phyloP scores from a whole-genome alignment of 2,888 invertebrate genomes.

The Koerneria pararmatus region DNA sequence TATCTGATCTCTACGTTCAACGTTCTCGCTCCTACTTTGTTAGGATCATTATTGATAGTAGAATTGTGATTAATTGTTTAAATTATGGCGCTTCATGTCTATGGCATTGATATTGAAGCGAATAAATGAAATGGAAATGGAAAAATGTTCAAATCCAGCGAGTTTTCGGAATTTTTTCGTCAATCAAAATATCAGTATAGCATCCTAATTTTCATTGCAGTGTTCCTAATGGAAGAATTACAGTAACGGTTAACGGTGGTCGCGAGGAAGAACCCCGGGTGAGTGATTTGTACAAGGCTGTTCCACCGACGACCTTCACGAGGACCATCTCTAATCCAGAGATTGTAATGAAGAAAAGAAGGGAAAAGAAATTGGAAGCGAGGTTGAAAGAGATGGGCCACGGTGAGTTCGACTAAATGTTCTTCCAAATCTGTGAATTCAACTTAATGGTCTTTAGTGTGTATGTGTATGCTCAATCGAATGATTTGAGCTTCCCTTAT shows the following conservation, averaged over 20 bases:
- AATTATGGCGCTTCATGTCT: too few species aligned
- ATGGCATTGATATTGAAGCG: too few species aligned
- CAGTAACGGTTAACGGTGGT: conserved; percentile 41
- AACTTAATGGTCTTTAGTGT: too few species aligned
- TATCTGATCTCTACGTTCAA: too few species aligned
- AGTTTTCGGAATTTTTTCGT: background rate
- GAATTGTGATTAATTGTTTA: too few species aligned
- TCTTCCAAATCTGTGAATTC: too few species aligned
- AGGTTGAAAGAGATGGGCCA: conserved; percentile 72
- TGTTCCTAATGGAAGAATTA: conserved; percentile 7
- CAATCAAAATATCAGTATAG: background rate
- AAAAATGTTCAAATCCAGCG: too few species aligned
- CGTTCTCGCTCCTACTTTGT: too few species aligned
- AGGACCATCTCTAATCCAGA: conserved; percentile 98
- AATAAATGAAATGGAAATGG: too few species aligned
- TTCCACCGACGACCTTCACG: conserved; percentile 94
- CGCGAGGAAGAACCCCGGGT: conserved; percentile 31
- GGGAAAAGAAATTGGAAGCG: conserved; percentile 92
- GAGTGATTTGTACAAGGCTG: conserved; percentile 43
- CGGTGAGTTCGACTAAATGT: conserved; percentile 25
- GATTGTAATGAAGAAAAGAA: conserved; percentile 91
- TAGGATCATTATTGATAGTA: too few species aligned
- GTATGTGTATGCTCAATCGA: too few species aligned
- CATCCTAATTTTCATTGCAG: background rate
- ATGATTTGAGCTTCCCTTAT: too few species aligned